A percentile compares a stretch with the other conserved stretches of the same genome.
These are phyloP conservation scores for Diabrotica undecimpunctata DNA, from an alignment of 1,140 invertebrate genomes.

Conservation along the genomic window DNA sequence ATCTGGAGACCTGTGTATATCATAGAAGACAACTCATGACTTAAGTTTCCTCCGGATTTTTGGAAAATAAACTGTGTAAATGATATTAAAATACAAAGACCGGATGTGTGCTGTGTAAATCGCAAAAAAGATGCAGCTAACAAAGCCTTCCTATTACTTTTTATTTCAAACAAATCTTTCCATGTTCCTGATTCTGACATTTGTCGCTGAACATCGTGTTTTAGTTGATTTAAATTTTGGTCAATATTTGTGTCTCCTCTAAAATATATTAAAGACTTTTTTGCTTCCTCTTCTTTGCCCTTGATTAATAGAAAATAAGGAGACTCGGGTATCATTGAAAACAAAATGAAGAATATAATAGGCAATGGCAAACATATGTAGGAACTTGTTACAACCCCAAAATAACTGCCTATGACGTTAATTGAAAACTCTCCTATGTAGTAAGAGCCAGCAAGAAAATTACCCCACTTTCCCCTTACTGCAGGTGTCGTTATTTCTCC, in stretches of 20 bases:
- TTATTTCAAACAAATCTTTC: conserved; percentile 31
- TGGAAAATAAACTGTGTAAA: conserved; percentile 39
- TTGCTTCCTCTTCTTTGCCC: conserved; percentile 30
- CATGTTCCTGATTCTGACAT: conserved; percentile 27
- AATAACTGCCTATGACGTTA: conserved; percentile 49
- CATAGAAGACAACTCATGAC: conserved; percentile 27
- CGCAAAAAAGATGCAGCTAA: conserved; percentile 30
- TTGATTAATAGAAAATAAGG: conserved; percentile 36
- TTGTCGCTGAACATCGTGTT: conserved; percentile 32
- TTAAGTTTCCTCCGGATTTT: conserved; percentile 36
- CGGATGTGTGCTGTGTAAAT: conserved; percentile 25
- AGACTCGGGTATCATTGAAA: conserved; percentile 29
- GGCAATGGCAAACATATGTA: conserved; percentile 17
- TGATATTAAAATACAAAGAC: conserved; percentile 24
- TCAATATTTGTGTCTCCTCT: conserved; percentile 34
- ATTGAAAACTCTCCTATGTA: conserved; percentile 50
- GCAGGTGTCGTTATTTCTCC: conserved; percentile 31
- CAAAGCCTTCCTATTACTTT: conserved; percentile 37
- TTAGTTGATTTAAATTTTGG: conserved; percentile 33
- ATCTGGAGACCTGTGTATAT: conserved; percentile 21
- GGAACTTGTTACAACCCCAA: conserved; percentile 10
- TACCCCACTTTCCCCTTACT: conserved; percentile 32
- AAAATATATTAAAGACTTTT: conserved; percentile 27
- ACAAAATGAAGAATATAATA: conserved; percentile 10
- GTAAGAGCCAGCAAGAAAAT: conserved; percentile 49